A percentile compares a stretch with the other conserved stretches of the same genome.
These are phyloP conservation scores for Crocallis elinguaria DNA, from an alignment of 2,888 invertebrate species.

Conservation along the genomic window DNA sequence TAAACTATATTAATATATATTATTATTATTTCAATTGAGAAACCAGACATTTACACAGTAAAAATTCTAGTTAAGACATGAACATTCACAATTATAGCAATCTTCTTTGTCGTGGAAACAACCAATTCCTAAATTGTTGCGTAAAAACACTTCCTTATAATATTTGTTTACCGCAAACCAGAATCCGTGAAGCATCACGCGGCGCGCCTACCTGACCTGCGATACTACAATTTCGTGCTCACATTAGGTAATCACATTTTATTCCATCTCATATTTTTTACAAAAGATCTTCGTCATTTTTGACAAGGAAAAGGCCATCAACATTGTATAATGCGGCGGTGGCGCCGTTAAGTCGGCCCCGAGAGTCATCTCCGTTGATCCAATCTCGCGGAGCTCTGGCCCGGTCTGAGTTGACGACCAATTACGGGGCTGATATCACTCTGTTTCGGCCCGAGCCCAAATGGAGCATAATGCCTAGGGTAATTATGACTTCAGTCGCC, in stretches of 20 bases:
- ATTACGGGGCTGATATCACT: conserved; percentile 80
- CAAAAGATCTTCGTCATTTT: conserved; percentile 83
- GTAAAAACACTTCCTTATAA: not conserved
- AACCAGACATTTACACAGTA: no score
- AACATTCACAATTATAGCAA: conserved; percentile 3
- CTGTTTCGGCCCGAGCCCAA: conserved; percentile 75
- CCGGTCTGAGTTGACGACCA: conserved; percentile 74
- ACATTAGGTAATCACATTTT: conserved; percentile 77
- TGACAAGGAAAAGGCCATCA: conserved; percentile 85
- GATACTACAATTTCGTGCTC: conserved; percentile 75
- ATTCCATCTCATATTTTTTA: conserved; percentile 78
- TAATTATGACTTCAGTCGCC: conserved; percentile 79
- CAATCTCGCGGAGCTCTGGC: conserved; percentile 63
- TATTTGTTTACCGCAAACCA: conserved; percentile 26
- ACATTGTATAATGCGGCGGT: conserved; percentile 76
- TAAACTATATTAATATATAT: no score
- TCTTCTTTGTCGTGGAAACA: not conserved
- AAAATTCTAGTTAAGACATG: not conserved
- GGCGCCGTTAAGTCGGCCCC: conserved; percentile 76
- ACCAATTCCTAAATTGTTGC: conserved; percentile 6
- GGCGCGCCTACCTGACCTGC: conserved; percentile 63
- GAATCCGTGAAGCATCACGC: conserved; percentile 15
- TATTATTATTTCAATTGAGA: no score
- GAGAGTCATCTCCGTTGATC: conserved; percentile 75
- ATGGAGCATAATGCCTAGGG: conserved; percentile 83